Evolutionary conservation across 2,797 vertebrate genomes (phyloP).

Genomic region (Falco peregrinus): DNA sequence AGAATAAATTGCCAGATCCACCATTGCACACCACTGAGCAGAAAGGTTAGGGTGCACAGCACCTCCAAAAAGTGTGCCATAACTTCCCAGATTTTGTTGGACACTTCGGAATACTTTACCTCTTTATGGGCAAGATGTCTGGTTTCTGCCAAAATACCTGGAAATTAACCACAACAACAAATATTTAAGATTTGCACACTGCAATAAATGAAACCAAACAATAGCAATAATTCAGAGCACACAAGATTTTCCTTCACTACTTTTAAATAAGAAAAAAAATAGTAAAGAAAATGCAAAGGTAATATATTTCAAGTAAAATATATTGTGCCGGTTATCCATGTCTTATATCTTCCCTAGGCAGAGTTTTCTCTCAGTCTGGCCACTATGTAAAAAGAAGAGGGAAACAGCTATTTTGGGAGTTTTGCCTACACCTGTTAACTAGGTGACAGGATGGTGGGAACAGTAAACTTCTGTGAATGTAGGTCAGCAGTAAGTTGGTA

Average conservation of each 20-base stretch:
- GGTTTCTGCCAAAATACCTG: neutral
- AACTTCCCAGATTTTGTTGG: neutral
- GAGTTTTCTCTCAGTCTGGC: neutral
- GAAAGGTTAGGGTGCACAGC: neutral
- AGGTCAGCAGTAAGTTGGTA: neutral
- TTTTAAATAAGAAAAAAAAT: neutral
- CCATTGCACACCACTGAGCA: neutral
- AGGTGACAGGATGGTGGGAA: neutral
- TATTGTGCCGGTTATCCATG: neutral
- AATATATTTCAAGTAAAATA: neutral
- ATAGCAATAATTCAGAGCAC: neutral
- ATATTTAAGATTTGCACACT: neutral
- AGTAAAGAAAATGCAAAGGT: neutral
- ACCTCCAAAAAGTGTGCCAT: neutral
- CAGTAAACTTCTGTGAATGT: neutral
- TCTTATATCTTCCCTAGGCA: neutral
- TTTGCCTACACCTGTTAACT: neutral
- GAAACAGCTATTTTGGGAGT: neutral
- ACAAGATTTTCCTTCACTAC: neutral
- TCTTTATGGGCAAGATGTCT: neutral
- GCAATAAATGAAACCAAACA: neutral
- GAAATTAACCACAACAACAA: neutral
- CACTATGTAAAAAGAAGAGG: neutral
- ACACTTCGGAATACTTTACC: neutral
- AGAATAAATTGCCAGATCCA: neutral